Conservation (phyloP, 1,140 invertebrate species). For the Cotesia glomerata region DNA sequence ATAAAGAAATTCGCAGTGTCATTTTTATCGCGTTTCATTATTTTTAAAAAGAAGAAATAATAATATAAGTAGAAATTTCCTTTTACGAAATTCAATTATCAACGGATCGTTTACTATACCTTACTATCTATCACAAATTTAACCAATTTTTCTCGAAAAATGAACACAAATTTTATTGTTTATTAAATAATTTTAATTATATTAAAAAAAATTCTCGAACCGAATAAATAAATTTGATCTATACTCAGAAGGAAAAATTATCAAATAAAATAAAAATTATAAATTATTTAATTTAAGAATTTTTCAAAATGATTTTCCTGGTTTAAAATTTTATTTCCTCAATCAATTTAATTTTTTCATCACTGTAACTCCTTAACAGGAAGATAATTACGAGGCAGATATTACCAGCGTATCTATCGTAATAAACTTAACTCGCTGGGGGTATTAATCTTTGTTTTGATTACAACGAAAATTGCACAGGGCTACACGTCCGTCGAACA, state of each 20-base stretch:
- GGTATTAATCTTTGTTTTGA: slow-evolving; percentile 15
- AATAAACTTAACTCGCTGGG: not conserved
- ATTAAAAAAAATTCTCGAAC: too few species aligned
- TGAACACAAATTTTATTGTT: too few species aligned
- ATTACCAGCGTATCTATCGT: not conserved
- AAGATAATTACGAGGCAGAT: not conserved
- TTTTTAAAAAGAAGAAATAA: not conserved
- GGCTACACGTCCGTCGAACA: slow-evolving; percentile 21
- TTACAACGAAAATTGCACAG: not conserved
- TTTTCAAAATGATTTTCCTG: too few species aligned
- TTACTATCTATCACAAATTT: not conserved
- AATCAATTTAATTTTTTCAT: too few species aligned
- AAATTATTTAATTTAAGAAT: too few species aligned
- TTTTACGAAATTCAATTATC: not conserved
- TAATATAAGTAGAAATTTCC: not conserved
- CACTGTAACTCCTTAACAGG: not conserved
- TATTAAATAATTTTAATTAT: too few species aligned
- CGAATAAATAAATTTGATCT: too few species aligned
- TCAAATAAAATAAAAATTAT: too few species aligned
- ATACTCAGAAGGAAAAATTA: too few species aligned
- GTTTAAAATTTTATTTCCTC: too few species aligned
- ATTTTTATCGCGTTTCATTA: not conserved
- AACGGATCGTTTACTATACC: slow-evolving; percentile 13
- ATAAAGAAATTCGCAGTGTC: slow-evolving; percentile 18
- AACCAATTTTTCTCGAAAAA: too few species aligned